phyloP scores from a whole-genome alignment of 2,797 vertebrate genomes.

The Geotrypetes seraphini region DNA sequence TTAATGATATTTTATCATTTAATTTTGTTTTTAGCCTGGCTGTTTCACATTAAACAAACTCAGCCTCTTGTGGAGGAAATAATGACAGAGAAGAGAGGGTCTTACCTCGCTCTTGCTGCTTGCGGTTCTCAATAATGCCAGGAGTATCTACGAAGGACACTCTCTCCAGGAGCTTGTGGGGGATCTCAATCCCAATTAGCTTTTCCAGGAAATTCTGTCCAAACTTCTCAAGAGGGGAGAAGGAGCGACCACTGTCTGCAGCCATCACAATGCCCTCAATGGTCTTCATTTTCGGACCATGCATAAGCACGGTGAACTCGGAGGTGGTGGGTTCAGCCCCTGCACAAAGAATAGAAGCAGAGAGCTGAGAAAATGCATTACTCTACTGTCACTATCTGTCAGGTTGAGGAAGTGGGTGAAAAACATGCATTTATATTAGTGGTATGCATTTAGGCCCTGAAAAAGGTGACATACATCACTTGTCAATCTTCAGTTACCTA shows the following conservation, averaged over 20 bases:
- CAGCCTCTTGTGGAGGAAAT: too few relatives aligned
- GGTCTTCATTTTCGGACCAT: constrained; percentile 90
- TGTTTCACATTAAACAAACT: too few relatives aligned
- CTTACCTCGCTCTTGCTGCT: constrained; percentile 96
- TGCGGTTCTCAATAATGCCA: constrained; percentile 96
- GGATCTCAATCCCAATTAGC: constrained; percentile 92
- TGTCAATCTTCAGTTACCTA: too few relatives aligned
- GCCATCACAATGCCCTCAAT: constrained; percentile 98
- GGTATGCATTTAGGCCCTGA: too few relatives aligned
- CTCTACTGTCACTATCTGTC: too few relatives aligned
- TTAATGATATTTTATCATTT: too few relatives aligned
- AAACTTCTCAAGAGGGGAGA: constrained; percentile 93
- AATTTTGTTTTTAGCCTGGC: too few relatives aligned
- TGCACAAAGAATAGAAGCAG: constrained; percentile 23
- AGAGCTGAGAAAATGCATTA: background rate
- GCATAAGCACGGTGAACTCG: constrained; percentile 96
- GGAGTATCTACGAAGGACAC: constrained; percentile 94
- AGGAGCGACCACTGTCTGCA: constrained; percentile 88
- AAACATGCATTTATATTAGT: too few relatives aligned
- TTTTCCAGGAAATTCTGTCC: constrained; percentile 97
- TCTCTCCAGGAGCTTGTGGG: constrained; percentile 88
- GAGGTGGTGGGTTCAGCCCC: constrained; percentile 97
- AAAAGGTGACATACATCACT: too few relatives aligned
- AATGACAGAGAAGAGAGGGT: too few relatives aligned
- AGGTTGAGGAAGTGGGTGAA: too few relatives aligned